phyloP scores from a whole-genome alignment of 2,113 vertebrate species.

The Pomatorhinus ruficollis region DNA sequence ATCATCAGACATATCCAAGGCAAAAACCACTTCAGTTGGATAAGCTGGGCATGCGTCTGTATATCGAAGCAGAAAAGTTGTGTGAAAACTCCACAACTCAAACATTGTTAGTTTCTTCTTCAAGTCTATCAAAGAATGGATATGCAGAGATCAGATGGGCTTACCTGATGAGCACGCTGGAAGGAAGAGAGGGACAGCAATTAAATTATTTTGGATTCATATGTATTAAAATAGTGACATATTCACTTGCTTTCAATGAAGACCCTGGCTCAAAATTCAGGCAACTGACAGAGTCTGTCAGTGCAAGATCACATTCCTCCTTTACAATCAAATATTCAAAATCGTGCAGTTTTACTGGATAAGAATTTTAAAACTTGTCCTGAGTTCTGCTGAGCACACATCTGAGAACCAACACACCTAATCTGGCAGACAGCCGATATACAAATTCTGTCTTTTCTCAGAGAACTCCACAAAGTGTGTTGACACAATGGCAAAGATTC shows the following conservation, averaged over 20 bases:
- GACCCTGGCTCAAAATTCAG: background rate
- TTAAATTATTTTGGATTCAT: background rate
- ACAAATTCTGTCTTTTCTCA: background rate
- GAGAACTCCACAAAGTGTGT: background rate
- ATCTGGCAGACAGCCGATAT: background rate
- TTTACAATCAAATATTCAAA: background rate
- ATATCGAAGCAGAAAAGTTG: slow-evolving; percentile 45
- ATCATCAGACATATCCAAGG: slow-evolving; percentile 83
- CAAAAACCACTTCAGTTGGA: slow-evolving; percentile 87
- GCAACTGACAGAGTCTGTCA: background rate
- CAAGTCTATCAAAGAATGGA: background rate
- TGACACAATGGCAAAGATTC: background rate
- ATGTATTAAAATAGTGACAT: background rate
- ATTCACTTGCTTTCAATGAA: background rate
- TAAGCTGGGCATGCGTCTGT: slow-evolving; percentile 74
- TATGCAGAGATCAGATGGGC: background rate
- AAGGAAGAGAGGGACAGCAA: slow-evolving; percentile 6
- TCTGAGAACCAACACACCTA: background rate
- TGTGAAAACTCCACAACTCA: background rate
- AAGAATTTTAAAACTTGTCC: background rate
- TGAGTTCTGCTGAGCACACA: background rate
- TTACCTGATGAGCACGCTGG: slow-evolving; percentile 72
- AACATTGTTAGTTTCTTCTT: background rate
- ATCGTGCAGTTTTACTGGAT: background rate
- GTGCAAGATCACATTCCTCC: background rate